A percentile compares a stretch with the other conserved stretches of the same genome.
Evolutionary conservation across 2,888 invertebrate genomes (phyloP).

Genomic region (Brachylomia viminalis): DNA sequence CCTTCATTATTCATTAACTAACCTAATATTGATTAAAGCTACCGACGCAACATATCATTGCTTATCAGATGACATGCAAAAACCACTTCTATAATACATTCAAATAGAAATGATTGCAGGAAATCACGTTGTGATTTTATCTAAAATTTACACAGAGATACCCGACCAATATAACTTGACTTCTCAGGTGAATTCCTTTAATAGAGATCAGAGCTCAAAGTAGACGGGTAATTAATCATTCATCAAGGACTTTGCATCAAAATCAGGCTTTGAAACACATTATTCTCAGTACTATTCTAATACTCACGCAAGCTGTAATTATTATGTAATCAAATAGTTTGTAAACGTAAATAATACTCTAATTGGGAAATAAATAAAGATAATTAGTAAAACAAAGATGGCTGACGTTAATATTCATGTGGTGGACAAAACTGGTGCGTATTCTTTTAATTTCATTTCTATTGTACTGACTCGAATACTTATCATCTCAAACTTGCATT

Average conservation of each 20-base stretch:
- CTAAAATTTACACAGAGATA: conserved; percentile 61
- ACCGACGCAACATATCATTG: conserved; percentile 2
- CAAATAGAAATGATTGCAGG: conserved; percentile 38
- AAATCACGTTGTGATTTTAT: conserved; percentile 53
- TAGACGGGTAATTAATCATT: conserved; percentile 48
- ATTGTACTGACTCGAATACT: not conserved
- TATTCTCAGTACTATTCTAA: conserved; percentile 38
- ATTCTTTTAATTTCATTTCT: not conserved
- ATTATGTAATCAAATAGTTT: conserved; percentile 20
- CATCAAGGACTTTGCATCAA: conserved; percentile 43
- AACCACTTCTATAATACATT: conserved; percentile 20
- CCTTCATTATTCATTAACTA: conserved; percentile 3
- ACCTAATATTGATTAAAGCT: conserved; percentile 34
- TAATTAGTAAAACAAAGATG: conserved; percentile 24
- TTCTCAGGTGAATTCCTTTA: conserved; percentile 19
- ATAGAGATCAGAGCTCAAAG: conserved; percentile 41
- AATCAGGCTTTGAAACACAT: conserved; percentile 29
- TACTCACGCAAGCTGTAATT: conserved; percentile 22
- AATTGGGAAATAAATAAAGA: not conserved
- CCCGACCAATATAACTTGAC: conserved; percentile 21
- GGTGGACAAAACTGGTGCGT: conserved; percentile 37
- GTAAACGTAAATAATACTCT: not conserved
- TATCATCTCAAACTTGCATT: not conserved
- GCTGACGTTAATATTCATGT: conserved; percentile 21
- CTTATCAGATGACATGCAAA: conserved; percentile 24